phyloP scores from a whole-genome alignment of 2,113 vertebrate genomes.

The Tauraco erythrolophus region DNA sequence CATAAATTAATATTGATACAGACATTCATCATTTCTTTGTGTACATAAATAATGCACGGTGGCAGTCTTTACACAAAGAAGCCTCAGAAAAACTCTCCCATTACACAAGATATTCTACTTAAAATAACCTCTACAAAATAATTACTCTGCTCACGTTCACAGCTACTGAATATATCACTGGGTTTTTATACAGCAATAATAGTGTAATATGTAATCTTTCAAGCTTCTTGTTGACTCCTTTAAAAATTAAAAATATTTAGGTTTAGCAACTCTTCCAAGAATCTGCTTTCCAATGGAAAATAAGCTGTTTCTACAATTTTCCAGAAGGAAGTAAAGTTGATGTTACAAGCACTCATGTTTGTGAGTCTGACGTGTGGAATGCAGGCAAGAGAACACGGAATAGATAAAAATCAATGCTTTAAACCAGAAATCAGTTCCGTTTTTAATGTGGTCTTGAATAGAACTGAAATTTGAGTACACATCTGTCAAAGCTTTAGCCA shows the following conservation, averaged over 20 bases:
- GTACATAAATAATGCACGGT: not conserved
- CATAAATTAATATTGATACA: not conserved
- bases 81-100: not conserved
- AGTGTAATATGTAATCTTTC: not conserved
- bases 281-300: not conserved
- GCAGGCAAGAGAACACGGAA: not conserved
- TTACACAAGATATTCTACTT: not conserved
- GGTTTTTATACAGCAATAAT: not conserved
- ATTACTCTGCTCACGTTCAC: not conserved
- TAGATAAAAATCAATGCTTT: not conserved
- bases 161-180: not conserved
- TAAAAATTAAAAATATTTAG: not conserved
- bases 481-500: not conserved
- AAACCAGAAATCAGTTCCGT: not conserved
- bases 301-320: not conserved
- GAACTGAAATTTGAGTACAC: not conserved
- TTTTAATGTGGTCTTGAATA: not conserved
- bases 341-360: not conserved
- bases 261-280: not conserved
- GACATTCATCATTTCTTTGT: not conserved
- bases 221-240: not conserved
- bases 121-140: not conserved
- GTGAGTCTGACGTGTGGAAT: accelerated
- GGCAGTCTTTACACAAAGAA: not conserved
- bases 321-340: not conserved